These are phyloP conservation scores for Limenitis camilla DNA, from an alignment of 2,888 invertebrate genomes.

Conservation along the genomic window DNA sequence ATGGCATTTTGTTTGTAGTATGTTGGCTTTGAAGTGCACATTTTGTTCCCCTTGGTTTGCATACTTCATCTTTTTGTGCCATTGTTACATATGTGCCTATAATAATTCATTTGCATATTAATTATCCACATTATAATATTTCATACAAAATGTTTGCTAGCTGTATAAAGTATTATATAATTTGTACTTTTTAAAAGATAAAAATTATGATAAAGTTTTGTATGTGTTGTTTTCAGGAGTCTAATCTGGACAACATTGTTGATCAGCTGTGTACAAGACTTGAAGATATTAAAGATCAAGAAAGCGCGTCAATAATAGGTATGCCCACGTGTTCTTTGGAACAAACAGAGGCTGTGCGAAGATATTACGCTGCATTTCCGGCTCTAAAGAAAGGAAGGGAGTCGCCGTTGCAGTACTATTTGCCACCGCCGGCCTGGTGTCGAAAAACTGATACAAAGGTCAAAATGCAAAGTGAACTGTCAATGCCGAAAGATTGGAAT, in stretches of 20 bases:
- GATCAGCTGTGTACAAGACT: constrained; percentile 87
- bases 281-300: constrained; percentile 77
- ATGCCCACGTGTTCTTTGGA: constrained; percentile 69
- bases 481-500: constrained; percentile 55
- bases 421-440: constrained; percentile 67
- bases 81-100: constrained; percentile 39
- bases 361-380: constrained; percentile 86
- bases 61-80: constrained; percentile 52
- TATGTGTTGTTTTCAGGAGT: constrained; percentile 74
- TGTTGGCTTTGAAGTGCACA: constrained; percentile 56
- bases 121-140: constrained; percentile 25
- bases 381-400: constrained; percentile 74
- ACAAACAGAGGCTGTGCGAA: constrained; percentile 80
- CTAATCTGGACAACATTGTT: constrained; percentile 86
- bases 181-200: background rate
- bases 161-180: background rate
- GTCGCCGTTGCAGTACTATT: constrained; percentile 59
- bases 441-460: constrained; percentile 45
- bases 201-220: background rate
- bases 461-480: constrained; percentile 62
- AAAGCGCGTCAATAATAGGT: constrained; percentile 59
- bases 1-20: constrained; percentile 9
- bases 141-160: background rate
- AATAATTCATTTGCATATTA: constrained; percentile 35
- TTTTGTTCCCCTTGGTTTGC: constrained; percentile 44